Percentiles rank a stretch among this genome's conserved stretches.
Conservation (phyloP, 1,140 invertebrate genomes). For the Hyposmocoma kahamanoa region DNA sequence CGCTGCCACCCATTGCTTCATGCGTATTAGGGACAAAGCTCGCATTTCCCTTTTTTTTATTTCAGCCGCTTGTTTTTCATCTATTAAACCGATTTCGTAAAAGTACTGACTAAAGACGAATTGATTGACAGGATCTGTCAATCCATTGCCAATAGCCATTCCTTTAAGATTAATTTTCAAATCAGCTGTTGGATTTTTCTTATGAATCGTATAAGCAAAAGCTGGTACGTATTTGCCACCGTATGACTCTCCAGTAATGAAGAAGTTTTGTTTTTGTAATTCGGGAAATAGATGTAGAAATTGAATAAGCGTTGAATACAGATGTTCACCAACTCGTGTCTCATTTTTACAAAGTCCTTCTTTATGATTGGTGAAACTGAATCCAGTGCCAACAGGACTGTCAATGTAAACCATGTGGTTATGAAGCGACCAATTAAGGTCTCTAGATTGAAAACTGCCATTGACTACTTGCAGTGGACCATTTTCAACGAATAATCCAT, state of each 20-base stretch:
- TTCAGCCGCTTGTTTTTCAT: conserved; percentile 70
- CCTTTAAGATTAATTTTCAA: conserved; percentile 76
- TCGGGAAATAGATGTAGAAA: conserved; percentile 80
- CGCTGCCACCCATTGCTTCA: conserved; percentile 75
- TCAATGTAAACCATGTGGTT: conserved; percentile 86
- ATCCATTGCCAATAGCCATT: conserved; percentile 86
- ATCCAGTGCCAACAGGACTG: conserved; percentile 86
- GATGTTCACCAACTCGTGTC: conserved; percentile 75
- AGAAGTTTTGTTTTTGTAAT: conserved; percentile 76
- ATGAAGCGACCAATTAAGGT: conserved; percentile 79
- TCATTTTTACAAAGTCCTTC: conserved; percentile 75
- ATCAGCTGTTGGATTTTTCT: conserved; percentile 50
- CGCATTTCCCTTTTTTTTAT: conserved; percentile 74
- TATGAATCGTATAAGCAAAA: conserved; percentile 80
- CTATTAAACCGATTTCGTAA: conserved; percentile 83
- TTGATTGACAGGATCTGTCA: conserved; percentile 83
- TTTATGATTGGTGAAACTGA: conserved; percentile 77
- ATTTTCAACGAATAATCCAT: conserved; percentile 84
- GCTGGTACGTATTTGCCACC: conserved; percentile 87
- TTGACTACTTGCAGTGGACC: conserved; percentile 71
- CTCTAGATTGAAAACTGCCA: conserved; percentile 46
- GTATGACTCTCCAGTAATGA: conserved; percentile 87
- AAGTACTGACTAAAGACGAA: conserved; percentile 82
- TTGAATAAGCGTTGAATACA: conserved; percentile 71
- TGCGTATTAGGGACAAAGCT: conserved; percentile 71